Percentiles rank a stretch among this genome's conserved stretches.
Conservation (phyloP, 1,140 invertebrate genomes). For the Helicorthomorpha holstii region DNA sequence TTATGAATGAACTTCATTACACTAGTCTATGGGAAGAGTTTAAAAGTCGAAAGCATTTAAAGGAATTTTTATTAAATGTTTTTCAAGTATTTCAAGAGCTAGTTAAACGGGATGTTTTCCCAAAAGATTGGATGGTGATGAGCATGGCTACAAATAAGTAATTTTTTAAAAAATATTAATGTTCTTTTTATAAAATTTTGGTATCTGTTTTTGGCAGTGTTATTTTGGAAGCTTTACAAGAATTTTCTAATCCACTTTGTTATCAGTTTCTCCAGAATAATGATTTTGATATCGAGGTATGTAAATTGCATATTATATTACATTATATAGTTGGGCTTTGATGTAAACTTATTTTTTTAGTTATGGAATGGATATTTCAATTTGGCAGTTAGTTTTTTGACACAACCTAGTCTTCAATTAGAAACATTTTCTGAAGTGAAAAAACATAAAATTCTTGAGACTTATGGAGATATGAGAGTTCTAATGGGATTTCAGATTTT, state of each 20-base stretch:
- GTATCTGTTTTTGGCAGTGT: constrained; percentile 31
- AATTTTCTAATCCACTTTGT: constrained; percentile 69
- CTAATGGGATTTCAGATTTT: constrained; percentile 85
- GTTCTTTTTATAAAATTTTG: not conserved
- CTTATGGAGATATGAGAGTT: constrained; percentile 79
- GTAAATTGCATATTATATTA: not conserved
- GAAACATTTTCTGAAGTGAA: constrained; percentile 68
- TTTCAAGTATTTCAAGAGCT: constrained; percentile 74
- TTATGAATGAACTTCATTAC: constrained; percentile 75
- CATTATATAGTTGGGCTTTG: not conserved
- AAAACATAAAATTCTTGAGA: constrained; percentile 52
- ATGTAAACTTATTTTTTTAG: constrained; percentile 31
- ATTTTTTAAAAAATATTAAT: not conserved
- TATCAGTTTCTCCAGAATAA: constrained; percentile 56
- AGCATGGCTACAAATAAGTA: constrained; percentile 68
- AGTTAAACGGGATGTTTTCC: constrained; percentile 59
- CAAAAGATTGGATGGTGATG: constrained; percentile 83
- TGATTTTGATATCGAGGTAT: constrained; percentile 47
- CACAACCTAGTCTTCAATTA: constrained; percentile 67
- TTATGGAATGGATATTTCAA: constrained; percentile 83
- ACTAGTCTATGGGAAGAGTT: constrained; percentile 67
- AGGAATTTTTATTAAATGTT: constrained; percentile 77
- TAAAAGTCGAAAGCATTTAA: constrained; percentile 47
- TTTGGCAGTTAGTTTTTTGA: constrained; percentile 68
- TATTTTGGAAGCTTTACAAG: constrained; percentile 64